These are phyloP conservation scores for Eristalinus aeneus DNA, from an alignment of 2,888 invertebrate species.

Conservation along the genomic window DNA sequence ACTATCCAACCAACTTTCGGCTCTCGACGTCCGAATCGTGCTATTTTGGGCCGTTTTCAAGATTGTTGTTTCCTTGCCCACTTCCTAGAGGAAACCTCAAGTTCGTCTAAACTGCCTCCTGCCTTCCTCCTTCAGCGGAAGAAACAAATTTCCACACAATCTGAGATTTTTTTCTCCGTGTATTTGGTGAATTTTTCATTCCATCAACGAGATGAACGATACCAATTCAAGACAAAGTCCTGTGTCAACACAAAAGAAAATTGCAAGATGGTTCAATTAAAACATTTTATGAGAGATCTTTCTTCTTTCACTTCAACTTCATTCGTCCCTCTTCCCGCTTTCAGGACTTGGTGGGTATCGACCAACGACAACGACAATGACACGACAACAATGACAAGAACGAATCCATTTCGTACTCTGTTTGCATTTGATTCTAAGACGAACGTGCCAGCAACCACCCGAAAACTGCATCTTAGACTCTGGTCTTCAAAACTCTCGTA, in stretches of 20 bases:
- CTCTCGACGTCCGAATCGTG: no score
- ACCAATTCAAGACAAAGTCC: conserved; percentile 49
- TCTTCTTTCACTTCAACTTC: not conserved
- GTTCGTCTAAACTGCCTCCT: no score
- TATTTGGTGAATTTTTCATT: not conserved
- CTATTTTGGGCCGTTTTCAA: no score
- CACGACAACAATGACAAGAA: conserved; percentile 31
- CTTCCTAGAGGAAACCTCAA: no score
- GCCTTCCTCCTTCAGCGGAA: no score
- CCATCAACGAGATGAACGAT: conserved; percentile 49
- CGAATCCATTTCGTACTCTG: conserved; percentile 26
- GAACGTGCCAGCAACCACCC: conserved; percentile 26
- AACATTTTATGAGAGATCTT: conserved; percentile 59
- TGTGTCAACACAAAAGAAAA: conserved; percentile 68
- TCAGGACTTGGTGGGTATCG: not conserved
- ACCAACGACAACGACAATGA: conserved; percentile 23
- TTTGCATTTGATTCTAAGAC: conserved; percentile 49
- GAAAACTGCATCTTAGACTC: not conserved
- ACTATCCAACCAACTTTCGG: no score
- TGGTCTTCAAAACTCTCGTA: not conserved
- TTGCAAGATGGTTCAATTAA: conserved; percentile 63
- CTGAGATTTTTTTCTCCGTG: conserved; percentile 22
- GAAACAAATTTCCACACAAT: not conserved
- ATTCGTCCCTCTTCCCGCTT: not conserved
- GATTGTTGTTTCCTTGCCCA: no score